Base-by-base conservation (phyloP, 2,888 invertebrate genomes). In the Chirona hameri region DNA sequence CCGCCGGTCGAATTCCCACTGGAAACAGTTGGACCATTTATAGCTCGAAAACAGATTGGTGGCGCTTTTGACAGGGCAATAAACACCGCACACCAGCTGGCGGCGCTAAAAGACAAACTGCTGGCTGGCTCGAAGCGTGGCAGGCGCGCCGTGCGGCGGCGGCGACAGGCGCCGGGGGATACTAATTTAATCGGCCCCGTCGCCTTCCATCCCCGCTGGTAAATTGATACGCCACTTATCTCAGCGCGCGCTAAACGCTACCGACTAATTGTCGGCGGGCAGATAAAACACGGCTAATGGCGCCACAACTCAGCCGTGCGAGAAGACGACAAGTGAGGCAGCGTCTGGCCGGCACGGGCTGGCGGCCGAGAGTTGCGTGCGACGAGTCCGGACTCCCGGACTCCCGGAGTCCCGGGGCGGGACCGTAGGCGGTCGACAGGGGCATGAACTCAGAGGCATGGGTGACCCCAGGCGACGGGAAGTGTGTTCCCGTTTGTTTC, bases 161-260 rank as follows among this genome's bases (percentile, higher is more conserved):
- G 52, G 52, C 52, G 52, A 7, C 52, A 18, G 39, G 76, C 27
- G 5, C 24, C 76, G 9, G 76, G 29, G 24, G 72, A 24, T 76
- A 39, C 76, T 76, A 76, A 76, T 76, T 76, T 39, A 76, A 76
- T 46, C 29, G 27, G 21, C 15, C 18, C 46, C 21, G 76, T 5
- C 46, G 10, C 39, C 10, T 24, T 39, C 76, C 27, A 76, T 39
- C 76, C 21, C 76, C 24, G 10, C 46, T 39, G 76, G 76, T 39
- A 46, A 76, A 76, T 76, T 76, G 76, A 76, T 76, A 76, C 76
- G 76, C 39, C 76, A 46, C 31, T 76, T 76, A 76, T 76, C 76
- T 76, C 31, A 14, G 29, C n/a, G 21, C 9, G 76, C 46, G 39
- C 76, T 76, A 76, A 76, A 46, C 76, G 76, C 76, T 46, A 76